These are phyloP conservation scores for Trematocara variabile DNA, from an alignment of 2,113 vertebrate species.

Conservation along the genomic window DNA sequence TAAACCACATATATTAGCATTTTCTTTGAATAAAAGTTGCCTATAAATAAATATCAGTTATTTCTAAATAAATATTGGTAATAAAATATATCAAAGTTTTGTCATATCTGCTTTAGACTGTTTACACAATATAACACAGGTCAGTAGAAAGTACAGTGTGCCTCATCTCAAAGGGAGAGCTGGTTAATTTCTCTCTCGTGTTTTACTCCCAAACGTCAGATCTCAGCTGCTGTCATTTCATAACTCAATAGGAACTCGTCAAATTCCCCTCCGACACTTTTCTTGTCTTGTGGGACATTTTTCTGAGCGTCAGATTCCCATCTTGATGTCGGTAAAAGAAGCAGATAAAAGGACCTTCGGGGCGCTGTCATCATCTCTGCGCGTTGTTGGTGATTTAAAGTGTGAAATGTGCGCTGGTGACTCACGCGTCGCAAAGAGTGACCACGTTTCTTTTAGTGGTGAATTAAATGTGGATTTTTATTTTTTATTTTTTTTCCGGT, in stretches of 20 bases:
- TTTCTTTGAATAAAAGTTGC: neutral
- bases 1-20: neutral
- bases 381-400: neutral
- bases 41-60: neutral
- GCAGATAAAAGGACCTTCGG: neutral
- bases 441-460: neutral
- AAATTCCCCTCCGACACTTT: conserved; percentile 54
- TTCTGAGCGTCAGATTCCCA: neutral
- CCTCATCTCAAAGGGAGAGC: neutral
- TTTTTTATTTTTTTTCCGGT: neutral
- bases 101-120: neutral
- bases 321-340: conserved; percentile 4
- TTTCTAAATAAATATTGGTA: neutral
- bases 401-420: conserved; percentile 10
- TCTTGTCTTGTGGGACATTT: conserved; percentile 2
- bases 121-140: neutral
- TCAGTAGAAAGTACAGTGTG: neutral
- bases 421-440: conserved; percentile 10
- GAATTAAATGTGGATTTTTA: neutral
- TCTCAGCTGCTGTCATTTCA: conserved; percentile 39
- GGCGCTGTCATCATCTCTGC: neutral
- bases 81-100: neutral
- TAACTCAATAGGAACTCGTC: neutral
- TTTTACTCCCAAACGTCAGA: neutral
- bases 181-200: neutral